These are phyloP conservation scores for Dendrocincla fuliginosa DNA, from an alignment of 2,797 vertebrate genomes.

Conservation along the genomic window DNA sequence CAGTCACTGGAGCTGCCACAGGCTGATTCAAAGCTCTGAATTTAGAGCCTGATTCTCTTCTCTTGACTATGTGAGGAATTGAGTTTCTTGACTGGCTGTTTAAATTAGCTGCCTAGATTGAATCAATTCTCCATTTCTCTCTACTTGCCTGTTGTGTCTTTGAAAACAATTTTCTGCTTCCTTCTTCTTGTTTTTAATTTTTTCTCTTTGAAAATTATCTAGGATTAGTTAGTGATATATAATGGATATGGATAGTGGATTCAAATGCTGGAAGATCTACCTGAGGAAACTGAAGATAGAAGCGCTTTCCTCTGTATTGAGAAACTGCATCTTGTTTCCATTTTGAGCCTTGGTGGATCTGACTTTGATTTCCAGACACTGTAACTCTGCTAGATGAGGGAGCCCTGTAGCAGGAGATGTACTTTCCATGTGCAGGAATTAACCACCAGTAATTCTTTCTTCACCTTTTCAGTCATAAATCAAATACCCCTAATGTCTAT, in stretches of 20 bases:
- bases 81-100: background rate
- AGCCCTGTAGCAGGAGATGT: background rate
- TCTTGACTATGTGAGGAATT: background rate
- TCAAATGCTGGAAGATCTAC: background rate
- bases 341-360: background rate
- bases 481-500: background rate
- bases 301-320: background rate
- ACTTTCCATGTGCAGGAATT: background rate
- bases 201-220: background rate
- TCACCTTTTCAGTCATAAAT: background rate
- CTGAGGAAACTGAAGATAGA: background rate
- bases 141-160: background rate
- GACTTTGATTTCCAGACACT: background rate
- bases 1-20: background rate
- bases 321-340: background rate
- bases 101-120: background rate
- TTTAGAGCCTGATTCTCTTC: conserved; percentile 9
- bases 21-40: conserved; percentile 1
- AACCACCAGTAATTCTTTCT: background rate
- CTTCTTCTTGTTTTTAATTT: background rate
- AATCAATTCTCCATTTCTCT: background rate
- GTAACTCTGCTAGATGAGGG: background rate
- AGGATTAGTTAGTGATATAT: background rate
- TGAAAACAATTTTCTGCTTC: background rate
- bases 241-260: background rate